Base-by-base conservation (phyloP, 2,888 invertebrate species). In the Cephus rjabovi region DNA sequence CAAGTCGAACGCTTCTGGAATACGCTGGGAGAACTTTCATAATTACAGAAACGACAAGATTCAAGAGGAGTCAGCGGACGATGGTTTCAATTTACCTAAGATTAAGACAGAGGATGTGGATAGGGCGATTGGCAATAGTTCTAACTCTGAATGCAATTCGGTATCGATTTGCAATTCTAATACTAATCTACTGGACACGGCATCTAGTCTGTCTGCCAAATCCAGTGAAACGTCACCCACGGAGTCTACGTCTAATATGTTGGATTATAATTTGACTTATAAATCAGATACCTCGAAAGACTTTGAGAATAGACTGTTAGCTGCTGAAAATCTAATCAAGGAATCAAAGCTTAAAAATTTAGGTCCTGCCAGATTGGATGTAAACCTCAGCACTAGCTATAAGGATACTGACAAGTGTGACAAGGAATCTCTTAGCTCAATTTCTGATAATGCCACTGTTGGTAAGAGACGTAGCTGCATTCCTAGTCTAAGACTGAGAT, bases 301-400 rank as follows among this genome's bases (percentile, higher is more conserved):
- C 68, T 89, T 91, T 69, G 91, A 90, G 79, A 88, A 81, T 77
- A 77, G 91, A 30, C 76, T 91, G 6, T 79, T 90, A 4, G 91
- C 90, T 1, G 90, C 91, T 11, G 91, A 91, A 77, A 91, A 90
- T 81, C 78, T 91, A 23, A 91, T 91, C 69, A 90, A 90, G 75
- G 90, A 89, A 37, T 91, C 91, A 1, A 89, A 90, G 76, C 75
- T 89, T 73, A 87, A 86, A 75, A 90, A 90, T 73, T 81, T 90
- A 1, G 86, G 88, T 0, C 75, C 83, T 0, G 80, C 81, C 6
- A 86, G 82, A 56, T 88, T 87, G 74, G 86, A 88, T 68, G 83
- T 79, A 1, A 90, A 90, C 76, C 81, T 90, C 15, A 83, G 77
- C 69, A 83, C 87, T 4, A 88, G 84, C 76, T 91, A 90, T 82